Evolutionary conservation across 2,888 invertebrate species (phyloP).

Genomic region (Latheticus oryzae): DNA sequence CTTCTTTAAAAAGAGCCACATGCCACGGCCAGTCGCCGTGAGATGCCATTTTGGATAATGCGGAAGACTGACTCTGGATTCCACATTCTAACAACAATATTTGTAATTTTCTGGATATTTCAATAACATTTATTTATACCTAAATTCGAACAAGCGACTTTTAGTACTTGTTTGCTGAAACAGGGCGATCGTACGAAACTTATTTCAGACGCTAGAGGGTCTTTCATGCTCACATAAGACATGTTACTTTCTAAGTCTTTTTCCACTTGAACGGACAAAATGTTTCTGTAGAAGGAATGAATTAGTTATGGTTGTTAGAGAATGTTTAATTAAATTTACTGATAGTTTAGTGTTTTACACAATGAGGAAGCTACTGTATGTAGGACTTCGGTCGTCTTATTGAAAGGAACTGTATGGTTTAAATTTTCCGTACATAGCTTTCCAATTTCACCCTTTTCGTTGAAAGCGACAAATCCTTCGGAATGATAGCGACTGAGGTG

Average conservation of each 20-base stretch:
- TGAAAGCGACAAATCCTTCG: slow-evolving; percentile 87
- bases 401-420: slow-evolving; percentile 70
- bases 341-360: slow-evolving; percentile 81
- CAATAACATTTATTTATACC: slow-evolving; percentile 57
- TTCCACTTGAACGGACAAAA: slow-evolving; percentile 76
- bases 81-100: slow-evolving; percentile 62
- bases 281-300: too few relatives aligned
- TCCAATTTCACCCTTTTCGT: slow-evolving; percentile 83
- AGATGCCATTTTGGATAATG: slow-evolving; percentile 76
- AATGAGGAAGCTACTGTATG: slow-evolving; percentile 82
- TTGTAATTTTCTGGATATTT: slow-evolving; percentile 3
- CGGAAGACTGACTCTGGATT: slow-evolving; percentile 58
- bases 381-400: slow-evolving; percentile 63
- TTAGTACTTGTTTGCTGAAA: slow-evolving; percentile 80
- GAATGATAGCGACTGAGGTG: slow-evolving; percentile 77
- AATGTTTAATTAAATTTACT: slow-evolving; percentile 66
- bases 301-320: background rate
- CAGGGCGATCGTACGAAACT: slow-evolving; percentile 84
- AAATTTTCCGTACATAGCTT: slow-evolving; percentile 86
- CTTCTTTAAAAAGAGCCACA: slow-evolving; percentile 83
- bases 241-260: slow-evolving; percentile 71
- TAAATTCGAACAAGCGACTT: slow-evolving; percentile 81
- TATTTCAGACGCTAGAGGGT: slow-evolving; percentile 84
- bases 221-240: slow-evolving; percentile 84
- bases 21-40: slow-evolving; percentile 96